Conservation (phyloP, 1,140 invertebrate species). For the Aphelenchoides fujianensis region DNA sequence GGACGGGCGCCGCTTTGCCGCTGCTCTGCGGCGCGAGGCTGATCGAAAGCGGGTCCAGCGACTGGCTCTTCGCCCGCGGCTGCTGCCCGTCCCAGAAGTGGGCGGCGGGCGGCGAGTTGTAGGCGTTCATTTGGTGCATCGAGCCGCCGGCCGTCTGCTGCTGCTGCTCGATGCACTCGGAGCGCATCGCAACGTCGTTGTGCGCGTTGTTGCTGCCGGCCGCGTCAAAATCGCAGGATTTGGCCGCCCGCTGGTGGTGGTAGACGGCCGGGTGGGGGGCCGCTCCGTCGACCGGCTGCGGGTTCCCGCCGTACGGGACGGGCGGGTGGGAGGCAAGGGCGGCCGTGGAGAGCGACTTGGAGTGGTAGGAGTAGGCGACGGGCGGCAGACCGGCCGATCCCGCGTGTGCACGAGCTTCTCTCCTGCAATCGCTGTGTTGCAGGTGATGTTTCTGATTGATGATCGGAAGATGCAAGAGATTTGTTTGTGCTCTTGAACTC, state of each 20-base stretch:
- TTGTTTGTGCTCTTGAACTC: not conserved
- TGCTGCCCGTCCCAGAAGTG: not conserved
- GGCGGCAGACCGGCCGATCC: constrained; percentile 16
- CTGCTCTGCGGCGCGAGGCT: not conserved
- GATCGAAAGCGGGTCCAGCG: constrained; percentile 16
- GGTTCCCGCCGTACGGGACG: not conserved
- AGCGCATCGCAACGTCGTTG: constrained; percentile 9
- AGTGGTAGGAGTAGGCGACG: constrained; percentile 22
- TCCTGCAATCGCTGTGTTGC: not conserved
- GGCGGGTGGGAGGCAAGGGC: constrained; percentile 6
- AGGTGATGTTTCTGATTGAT: not conserved
- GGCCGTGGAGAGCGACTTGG: constrained; percentile 22
- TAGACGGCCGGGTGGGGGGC: not conserved
- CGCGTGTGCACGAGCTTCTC: not conserved
- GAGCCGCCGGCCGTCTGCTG: not conserved
- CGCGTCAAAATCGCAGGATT: constrained; percentile 28
- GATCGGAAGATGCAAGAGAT: too few relatives aligned
- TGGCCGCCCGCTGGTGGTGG: constrained; percentile 20
- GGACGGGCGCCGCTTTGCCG: too few relatives aligned
- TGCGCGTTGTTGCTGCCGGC: not conserved
- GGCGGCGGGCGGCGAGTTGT: not conserved
- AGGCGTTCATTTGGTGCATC: constrained; percentile 18
- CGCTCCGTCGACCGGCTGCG: not conserved
- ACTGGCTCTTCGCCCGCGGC: constrained; percentile 21
- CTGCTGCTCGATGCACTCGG: not conserved